These are phyloP conservation scores for Ophioninae sp. DNA, from an alignment of 2,888 invertebrate species.

Conservation along the genomic window DNA sequence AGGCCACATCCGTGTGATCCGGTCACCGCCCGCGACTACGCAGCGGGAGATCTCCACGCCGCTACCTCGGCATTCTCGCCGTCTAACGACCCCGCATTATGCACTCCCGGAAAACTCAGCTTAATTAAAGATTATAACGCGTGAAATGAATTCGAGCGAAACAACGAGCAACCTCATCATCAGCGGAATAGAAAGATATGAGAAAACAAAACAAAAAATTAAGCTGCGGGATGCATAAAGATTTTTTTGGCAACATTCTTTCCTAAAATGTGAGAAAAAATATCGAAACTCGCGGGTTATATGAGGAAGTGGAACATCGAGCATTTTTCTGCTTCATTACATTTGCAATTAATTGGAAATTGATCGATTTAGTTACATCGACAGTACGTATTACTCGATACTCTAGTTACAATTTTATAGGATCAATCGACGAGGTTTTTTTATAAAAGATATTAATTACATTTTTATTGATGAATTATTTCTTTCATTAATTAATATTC, in stretches of 20 bases:
- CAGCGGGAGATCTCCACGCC: slow-evolving; percentile 60
- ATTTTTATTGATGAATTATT: no score
- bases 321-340: neutral
- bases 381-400: neutral
- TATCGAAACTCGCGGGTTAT: neutral
- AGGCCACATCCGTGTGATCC: slow-evolving; percentile 52
- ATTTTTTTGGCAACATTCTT: slow-evolving; percentile 5
- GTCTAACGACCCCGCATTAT: slow-evolving; percentile 75
- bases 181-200: slow-evolving; percentile 28
- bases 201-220: slow-evolving; percentile 36
- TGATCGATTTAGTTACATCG: neutral
- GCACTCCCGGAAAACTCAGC: slow-evolving; percentile 71
- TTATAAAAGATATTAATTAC: no score
- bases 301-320: neutral
- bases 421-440: neutral
- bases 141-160: slow-evolving; percentile 75
- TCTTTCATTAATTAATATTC: no score
- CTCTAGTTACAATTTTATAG: neutral
- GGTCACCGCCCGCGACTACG: slow-evolving; percentile 59
- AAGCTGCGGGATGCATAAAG: neutral
- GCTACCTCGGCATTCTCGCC: slow-evolving; percentile 59
- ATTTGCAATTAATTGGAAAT: neutral
- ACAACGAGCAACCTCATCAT: slow-evolving; percentile 51
- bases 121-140: slow-evolving; percentile 78
- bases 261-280: neutral